A percentile compares a stretch with the other conserved stretches of the same genome.
Conservation (phyloP, 1,140 invertebrate species). For the Radopholus similis region DNA sequence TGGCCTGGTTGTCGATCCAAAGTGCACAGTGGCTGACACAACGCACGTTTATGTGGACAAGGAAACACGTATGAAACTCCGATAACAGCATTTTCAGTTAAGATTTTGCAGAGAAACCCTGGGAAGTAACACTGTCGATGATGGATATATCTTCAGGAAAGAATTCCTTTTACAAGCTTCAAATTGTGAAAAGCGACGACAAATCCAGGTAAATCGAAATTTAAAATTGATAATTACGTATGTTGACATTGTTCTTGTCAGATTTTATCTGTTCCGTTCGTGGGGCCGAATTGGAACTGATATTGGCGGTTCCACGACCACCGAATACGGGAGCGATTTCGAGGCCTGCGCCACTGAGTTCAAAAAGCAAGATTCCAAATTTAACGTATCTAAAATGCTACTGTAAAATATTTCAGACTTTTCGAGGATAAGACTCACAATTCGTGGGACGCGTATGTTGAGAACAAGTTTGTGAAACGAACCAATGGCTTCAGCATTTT, state of each 20-base stretch:
- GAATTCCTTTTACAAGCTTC: constrained; percentile 92
- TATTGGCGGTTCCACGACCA: constrained; percentile 77
- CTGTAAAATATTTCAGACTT: constrained; percentile 23
- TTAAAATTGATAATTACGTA: background rate
- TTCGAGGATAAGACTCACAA: constrained; percentile 83
- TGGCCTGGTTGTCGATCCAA: constrained; percentile 38
- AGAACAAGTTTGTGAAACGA: constrained; percentile 69
- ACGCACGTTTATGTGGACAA: constrained; percentile 45
- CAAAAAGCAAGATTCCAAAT: constrained; percentile 61
- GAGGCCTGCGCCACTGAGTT: constrained; percentile 70
- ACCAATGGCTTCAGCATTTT: constrained; percentile 79
- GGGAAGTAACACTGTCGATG: constrained; percentile 25
- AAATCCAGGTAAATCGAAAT: background rate
- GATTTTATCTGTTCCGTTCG: constrained; percentile 60
- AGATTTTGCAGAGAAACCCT: constrained; percentile 20
- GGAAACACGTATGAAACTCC: background rate
- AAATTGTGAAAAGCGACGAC: constrained; percentile 75
- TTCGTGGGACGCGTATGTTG: constrained; percentile 65
- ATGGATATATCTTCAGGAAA: constrained; percentile 23
- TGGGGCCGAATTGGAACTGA: constrained; percentile 94
- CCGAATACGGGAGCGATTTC: constrained; percentile 64
- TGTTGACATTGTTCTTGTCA: background rate
- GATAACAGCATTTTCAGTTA: background rate
- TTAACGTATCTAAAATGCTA: too few relatives aligned
- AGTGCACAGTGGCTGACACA: constrained; percentile 38